phyloP scores from a whole-genome alignment of 2,888 invertebrate species.

The Lasioglossum villosulum region DNA sequence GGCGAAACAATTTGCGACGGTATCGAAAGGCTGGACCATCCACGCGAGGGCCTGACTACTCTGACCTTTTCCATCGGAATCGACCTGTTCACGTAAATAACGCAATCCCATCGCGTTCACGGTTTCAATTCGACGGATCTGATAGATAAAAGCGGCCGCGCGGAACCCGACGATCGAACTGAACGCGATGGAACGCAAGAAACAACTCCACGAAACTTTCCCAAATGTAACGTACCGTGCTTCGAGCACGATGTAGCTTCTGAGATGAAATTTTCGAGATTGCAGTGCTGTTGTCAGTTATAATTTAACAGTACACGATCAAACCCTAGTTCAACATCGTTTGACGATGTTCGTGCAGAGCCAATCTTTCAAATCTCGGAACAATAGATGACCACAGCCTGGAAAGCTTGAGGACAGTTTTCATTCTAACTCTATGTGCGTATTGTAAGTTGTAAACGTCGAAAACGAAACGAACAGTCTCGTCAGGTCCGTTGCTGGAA shows the following conservation, averaged over 20 bases:
- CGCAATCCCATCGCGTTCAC: slow-evolving; percentile 4
- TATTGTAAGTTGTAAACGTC: too few relatives aligned
- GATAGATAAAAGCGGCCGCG: slow-evolving; percentile 16
- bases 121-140: slow-evolving; percentile 4
- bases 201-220: background rate
- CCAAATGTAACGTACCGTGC: background rate
- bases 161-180: background rate
- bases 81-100: slow-evolving; percentile 26
- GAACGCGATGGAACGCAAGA: background rate
- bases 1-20: slow-evolving; percentile 17
- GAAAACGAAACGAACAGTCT: too few relatives aligned
- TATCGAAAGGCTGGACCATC: slow-evolving; percentile 26
- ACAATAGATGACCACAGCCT: background rate
- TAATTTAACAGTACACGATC: background rate
- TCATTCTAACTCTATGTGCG: background rate
- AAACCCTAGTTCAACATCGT: background rate
- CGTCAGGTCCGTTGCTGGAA: too few relatives aligned
- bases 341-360: background rate
- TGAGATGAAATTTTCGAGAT: background rate
- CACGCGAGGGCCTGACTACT: slow-evolving; percentile 30
- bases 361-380: too few relatives aligned
- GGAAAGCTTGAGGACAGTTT: background rate
- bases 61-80: slow-evolving; percentile 43
- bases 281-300: background rate
- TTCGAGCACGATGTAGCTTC: background rate